phyloP scores from a whole-genome alignment of 2,888 invertebrate genomes.

The Pheosia tremula region DNA sequence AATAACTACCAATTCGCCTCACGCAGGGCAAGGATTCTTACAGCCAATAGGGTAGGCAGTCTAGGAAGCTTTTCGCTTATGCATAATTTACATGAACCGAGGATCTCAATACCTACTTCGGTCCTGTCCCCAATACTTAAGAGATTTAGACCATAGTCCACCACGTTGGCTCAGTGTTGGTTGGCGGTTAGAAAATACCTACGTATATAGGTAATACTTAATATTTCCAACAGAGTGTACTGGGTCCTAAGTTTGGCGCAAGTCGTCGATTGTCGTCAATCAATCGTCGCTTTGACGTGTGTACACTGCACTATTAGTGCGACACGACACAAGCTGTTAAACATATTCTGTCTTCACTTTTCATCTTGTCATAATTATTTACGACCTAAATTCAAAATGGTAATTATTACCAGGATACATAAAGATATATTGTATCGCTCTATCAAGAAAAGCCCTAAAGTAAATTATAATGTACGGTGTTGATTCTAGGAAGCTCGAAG shows the following conservation, averaged over 20 bases:
- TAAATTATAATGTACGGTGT: slow-evolving; percentile 44
- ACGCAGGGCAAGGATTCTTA: no score
- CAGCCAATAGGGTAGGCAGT: no score
- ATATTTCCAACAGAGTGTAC: neutral
- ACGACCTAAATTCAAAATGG: neutral
- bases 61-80: no score
- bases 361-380: slow-evolving; percentile 2
- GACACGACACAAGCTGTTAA: neutral
- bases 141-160: neutral
- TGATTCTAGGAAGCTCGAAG: slow-evolving; percentile 47
- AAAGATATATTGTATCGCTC: neutral
- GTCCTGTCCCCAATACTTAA: no score
- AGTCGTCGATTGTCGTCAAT: neutral
- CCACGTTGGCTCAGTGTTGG: neutral
- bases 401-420: neutral
- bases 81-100: no score
- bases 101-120: no score
- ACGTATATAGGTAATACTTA: neutral
- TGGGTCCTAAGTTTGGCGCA: slow-evolving; percentile 3
- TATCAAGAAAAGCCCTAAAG: slow-evolving; percentile 31
- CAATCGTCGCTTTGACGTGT: slow-evolving; percentile 6
- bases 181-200: neutral
- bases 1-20: no score
- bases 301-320: slow-evolving; percentile 9
- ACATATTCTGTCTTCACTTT: slow-evolving; percentile 5